Evolutionary conservation across 2,888 invertebrate genomes (phyloP), one percentile per base, ranked within the genome.

Genomic region (Eristalis arbustorum): DNA sequence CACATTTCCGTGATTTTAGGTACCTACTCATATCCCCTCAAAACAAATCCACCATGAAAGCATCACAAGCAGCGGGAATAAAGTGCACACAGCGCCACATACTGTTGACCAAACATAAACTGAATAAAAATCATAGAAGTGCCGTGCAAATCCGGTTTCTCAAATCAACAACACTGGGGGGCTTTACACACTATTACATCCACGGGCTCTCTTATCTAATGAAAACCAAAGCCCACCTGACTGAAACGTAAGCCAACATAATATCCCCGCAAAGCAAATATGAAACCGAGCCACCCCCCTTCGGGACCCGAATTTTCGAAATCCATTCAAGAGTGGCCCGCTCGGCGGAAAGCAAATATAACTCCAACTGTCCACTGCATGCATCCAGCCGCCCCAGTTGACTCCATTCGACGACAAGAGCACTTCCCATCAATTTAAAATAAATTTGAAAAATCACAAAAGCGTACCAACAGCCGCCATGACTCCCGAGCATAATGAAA

Each of bases 361-460:
- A 57, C 67, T 71, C 74, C 77, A 78, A 69, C 74, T 49, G 25
- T 28, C 62, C 69, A 66, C 18, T 25, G n/a, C 25, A 34, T 37
- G n/a, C 25, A 34, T 28, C 22, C 75, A 40, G 18, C n/a, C 49
- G n/a, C 49, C 18, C 8, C 1, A 18, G 18, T 42, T 18, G 25
- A 25, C 23, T 31, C 57, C 5, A 23, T 42, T 61, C 78, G 72
- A 87, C 66, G 72, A 79, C 77, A 74, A 81, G 75, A 64, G 75
- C 37, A 63, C 82, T 87, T 79, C 75, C 63, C 71, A 84, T 74
- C 78, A 87, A 87, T 87, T 87, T 79, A 68, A 87, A 87, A 83
- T 79, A 87, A 87, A 82, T 85, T 82, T 69, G 63, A 82, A 85
- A 85, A 85, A 83, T 78, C 69, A 74, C 74, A 85, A 82, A 80